These are phyloP conservation scores for Bothrops alternatus DNA, from an alignment of 2,797 vertebrate species.

Conservation along the genomic window DNA sequence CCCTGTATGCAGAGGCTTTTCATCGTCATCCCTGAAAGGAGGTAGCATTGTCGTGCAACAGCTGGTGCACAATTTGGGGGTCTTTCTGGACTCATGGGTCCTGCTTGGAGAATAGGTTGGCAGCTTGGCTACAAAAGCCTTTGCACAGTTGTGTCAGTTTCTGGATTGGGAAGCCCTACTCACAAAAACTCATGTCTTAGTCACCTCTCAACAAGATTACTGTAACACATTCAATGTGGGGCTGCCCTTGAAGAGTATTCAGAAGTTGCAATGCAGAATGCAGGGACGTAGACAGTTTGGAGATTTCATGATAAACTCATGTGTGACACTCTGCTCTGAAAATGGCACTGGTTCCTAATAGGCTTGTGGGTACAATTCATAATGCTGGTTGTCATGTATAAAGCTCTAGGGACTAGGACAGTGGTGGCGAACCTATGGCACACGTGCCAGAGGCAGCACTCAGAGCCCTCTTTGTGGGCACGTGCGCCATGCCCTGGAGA, in stretches of 20 bases:
- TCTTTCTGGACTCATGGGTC: neutral
- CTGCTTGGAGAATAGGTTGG: neutral
- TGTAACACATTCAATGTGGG: neutral
- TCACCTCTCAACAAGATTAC: neutral
- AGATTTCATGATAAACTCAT: neutral
- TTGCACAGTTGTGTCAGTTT: neutral
- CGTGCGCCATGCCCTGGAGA: no score
- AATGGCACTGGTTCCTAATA: neutral
- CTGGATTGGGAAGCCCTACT: neutral
- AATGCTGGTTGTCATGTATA: neutral
- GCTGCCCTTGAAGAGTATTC: neutral
- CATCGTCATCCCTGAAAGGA: neutral
- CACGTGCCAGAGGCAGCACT: no score
- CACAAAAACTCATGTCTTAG: neutral
- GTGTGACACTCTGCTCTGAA: neutral
- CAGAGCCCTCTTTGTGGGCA: no score
- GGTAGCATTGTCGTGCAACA: neutral
- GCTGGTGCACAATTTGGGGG: neutral
- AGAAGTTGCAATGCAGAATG: neutral
- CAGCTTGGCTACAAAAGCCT: neutral
- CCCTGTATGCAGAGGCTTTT: neutral
- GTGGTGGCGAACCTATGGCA: no score
- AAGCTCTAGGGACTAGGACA: neutral
- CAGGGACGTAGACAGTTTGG: neutral
- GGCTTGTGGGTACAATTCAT: neutral